These are phyloP conservation scores for Metallyticus violacea DNA, from an alignment of 2,888 invertebrate genomes.

Conservation along the genomic window DNA sequence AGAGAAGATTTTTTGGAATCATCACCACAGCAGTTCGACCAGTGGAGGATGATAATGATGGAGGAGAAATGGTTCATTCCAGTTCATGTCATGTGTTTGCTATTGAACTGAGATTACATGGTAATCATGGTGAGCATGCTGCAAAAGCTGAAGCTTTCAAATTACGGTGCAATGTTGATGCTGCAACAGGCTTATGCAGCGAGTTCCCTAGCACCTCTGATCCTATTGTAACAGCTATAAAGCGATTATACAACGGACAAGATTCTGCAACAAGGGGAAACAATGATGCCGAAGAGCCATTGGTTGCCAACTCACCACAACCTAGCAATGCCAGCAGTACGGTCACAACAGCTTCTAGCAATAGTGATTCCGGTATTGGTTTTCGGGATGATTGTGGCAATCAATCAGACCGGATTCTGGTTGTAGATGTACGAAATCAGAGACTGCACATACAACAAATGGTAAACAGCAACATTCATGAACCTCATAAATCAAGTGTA, in stretches of 20 bases:
- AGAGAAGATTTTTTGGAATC: conserved; percentile 87
- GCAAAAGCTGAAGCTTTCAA: conserved; percentile 80
- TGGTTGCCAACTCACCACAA: conserved; percentile 74
- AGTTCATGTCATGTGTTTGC: conserved; percentile 95
- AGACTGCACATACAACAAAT: conserved; percentile 40
- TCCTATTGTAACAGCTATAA: conserved; percentile 56
- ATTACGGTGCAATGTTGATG: conserved; percentile 60
- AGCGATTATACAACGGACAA: conserved; percentile 49
- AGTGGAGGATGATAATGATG: conserved; percentile 34
- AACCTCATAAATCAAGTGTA: conserved; percentile 22
- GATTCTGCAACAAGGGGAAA: conserved; percentile 34
- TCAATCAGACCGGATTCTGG: conserved; percentile 62
- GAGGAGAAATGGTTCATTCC: conserved; percentile 59
- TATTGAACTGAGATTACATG: conserved; percentile 80
- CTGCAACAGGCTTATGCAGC: conserved; percentile 61
- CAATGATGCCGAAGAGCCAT: conserved; percentile 40
- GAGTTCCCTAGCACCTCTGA: conserved; percentile 88
- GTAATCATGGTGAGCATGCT: conserved; percentile 71
- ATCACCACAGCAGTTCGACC: conserved; percentile 73
- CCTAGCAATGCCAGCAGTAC: conserved; percentile 79
- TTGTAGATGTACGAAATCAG: conserved; percentile 38
- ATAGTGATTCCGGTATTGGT: conserved; percentile 93
- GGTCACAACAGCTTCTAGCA: conserved; percentile 80
- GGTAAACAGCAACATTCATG: conserved; percentile 32
- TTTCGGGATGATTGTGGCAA: conserved; percentile 86